Evolutionary conservation across 2,113 vertebrate species (phyloP).

Genomic region (Xiphias gladius): DNA sequence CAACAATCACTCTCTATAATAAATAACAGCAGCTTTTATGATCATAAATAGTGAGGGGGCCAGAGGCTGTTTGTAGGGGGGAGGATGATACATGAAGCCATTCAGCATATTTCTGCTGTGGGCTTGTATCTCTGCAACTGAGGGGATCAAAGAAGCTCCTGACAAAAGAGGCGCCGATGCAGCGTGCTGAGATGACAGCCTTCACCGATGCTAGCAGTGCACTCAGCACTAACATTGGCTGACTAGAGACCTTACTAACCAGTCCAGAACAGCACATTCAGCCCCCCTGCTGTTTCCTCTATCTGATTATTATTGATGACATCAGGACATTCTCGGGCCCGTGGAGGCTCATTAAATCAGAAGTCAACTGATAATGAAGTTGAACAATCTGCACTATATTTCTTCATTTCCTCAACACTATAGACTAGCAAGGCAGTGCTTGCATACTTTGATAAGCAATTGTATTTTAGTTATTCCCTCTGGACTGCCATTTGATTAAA

Average conservation of each 20-base stretch:
- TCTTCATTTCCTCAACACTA: slow-evolving; percentile 44
- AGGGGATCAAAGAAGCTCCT: slow-evolving; percentile 75
- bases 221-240: slow-evolving; percentile 74
- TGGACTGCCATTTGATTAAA: slow-evolving; percentile 62
- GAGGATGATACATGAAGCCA: slow-evolving; percentile 73
- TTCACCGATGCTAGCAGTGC: slow-evolving; percentile 61
- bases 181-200: slow-evolving; percentile 76
- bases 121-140: slow-evolving; percentile 68
- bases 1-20: slow-evolving; percentile 76
- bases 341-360: slow-evolving; percentile 71
- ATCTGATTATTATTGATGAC: slow-evolving; percentile 75
- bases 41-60: slow-evolving; percentile 73
- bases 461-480: slow-evolving; percentile 54
- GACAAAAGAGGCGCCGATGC: slow-evolving; percentile 76
- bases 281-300: slow-evolving; percentile 39
- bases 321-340: slow-evolving; percentile 56
- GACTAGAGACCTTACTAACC: slow-evolving; percentile 74
- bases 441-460: slow-evolving; percentile 55
- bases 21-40: slow-evolving; percentile 75
- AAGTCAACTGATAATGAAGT: slow-evolving; percentile 65
- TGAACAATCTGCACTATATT: slow-evolving; percentile 56
- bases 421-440: slow-evolving; percentile 42
- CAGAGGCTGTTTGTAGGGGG: slow-evolving; percentile 60
- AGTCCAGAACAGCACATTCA: slow-evolving; percentile 66
- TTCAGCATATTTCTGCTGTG: slow-evolving; percentile 77